Conservation (phyloP, 1,140 invertebrate species). For the Conus betulinus region DNA sequence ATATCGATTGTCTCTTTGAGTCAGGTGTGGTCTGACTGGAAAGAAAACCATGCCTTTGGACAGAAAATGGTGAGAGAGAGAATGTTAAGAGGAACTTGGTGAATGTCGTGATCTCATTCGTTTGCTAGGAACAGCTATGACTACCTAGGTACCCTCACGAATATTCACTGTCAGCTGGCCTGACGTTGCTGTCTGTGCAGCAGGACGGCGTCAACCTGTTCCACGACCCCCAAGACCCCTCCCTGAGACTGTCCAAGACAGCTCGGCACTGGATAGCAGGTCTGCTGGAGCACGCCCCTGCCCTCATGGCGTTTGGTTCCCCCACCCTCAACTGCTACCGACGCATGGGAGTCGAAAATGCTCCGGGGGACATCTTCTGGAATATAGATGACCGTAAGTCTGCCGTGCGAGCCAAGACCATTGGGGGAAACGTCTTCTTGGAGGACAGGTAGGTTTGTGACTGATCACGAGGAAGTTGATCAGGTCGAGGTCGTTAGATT, state of each 20-base stretch:
- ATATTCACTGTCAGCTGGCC: no score
- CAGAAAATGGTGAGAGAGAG: no score
- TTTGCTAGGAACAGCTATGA: no score
- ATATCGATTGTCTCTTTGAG: no score
- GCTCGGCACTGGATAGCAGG: constrained; percentile 38
- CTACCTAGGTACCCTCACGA: no score
- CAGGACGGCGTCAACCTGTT: constrained; percentile 32
- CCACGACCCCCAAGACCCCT: not conserved
- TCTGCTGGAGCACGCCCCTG: constrained; percentile 34
- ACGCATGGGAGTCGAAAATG: not conserved
- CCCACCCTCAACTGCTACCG: constrained; percentile 44
- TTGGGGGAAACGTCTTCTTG: constrained; percentile 9
- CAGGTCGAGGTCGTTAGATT: no score
- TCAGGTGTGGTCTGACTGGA: no score
- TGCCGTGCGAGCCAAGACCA: constrained; percentile 6
- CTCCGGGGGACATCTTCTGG: constrained; percentile 33
- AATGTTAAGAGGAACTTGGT: no score
- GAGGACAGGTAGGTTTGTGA: constrained; percentile 28
- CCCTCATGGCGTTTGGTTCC: constrained; percentile 24
- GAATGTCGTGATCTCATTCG: no score
- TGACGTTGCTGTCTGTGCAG: not conserved
- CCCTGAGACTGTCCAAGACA: constrained; percentile 30
- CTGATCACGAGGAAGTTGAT: no score
- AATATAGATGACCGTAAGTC: constrained; percentile 19
- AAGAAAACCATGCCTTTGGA: no score